Evolutionary conservation across 2,113 vertebrate species (phyloP).

Genomic region (Spea bombifrons): DNA sequence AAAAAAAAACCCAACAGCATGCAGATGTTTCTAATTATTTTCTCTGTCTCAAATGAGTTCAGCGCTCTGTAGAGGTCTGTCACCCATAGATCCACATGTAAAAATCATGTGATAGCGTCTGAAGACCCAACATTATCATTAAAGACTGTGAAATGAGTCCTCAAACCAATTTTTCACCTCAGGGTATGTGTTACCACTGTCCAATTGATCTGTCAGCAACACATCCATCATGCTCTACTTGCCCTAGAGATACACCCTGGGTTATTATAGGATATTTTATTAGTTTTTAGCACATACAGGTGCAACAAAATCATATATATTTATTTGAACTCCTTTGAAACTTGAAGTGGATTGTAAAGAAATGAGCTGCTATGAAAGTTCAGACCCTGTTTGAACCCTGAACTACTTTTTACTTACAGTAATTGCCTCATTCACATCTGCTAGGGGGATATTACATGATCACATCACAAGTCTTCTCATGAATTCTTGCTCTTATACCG

Average conservation of each 20-base stretch:
- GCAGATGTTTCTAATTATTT: not conserved
- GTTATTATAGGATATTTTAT: constrained; percentile 11
- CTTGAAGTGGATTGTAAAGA: not conserved
- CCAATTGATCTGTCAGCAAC: constrained; percentile 24
- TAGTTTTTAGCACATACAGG: constrained; percentile 22
- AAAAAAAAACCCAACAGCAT: not conserved
- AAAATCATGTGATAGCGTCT: not conserved
- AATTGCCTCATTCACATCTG: no score
- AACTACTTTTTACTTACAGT: no score
- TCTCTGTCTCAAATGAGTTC: not conserved
- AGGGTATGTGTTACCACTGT: constrained; percentile 16
- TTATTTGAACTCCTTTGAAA: constrained; percentile 6
- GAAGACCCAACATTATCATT: constrained; percentile 7
- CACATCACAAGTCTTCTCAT: no score
- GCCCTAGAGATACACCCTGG: not conserved
- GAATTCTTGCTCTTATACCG: no score
- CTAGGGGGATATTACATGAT: no score
- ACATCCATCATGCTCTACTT: constrained; percentile 13
- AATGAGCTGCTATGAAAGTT: no score
- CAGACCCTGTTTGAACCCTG: no score
- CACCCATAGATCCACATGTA: not conserved
- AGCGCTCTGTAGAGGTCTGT: not conserved
- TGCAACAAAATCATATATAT: constrained; percentile 1
- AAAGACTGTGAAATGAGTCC: constrained; percentile 18
- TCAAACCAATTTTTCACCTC: constrained; percentile 17